phyloP scores from a whole-genome alignment of 2,113 vertebrate genomes.

The Sitta europaea region DNA sequence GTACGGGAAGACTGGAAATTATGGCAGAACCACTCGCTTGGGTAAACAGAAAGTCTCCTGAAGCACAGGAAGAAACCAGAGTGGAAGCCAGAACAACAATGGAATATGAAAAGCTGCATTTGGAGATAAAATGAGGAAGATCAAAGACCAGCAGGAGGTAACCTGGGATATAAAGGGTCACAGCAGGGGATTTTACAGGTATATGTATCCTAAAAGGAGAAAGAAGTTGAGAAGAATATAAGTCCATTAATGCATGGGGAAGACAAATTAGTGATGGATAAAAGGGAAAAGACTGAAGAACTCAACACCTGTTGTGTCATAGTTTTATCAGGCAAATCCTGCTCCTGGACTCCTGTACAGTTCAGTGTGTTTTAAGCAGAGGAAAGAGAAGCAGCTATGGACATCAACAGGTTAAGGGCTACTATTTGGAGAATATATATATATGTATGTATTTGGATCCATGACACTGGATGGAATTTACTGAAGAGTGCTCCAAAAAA shows the following conservation, averaged over 20 bases:
- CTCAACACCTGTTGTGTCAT: background rate
- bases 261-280: background rate
- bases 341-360: background rate
- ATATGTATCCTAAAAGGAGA: background rate
- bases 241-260: background rate
- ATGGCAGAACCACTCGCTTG: background rate
- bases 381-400: background rate
- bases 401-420: background rate
- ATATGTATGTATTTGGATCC: background rate
- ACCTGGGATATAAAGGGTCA: background rate
- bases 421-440: background rate
- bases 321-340: background rate
- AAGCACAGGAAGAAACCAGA: background rate
- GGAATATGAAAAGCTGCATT: background rate
- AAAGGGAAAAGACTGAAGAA: background rate
- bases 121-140: background rate
- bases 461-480: background rate
- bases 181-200: background rate
- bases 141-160: background rate
- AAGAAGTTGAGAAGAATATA: background rate
- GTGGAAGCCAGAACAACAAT: background rate
- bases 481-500: background rate
- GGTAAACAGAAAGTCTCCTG: background rate
- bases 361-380: background rate
- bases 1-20: background rate